A percentile compares a stretch with the other conserved stretches of the same genome.
These are phyloP conservation scores for Priocnemis perturbator DNA, from an alignment of 2,888 invertebrate species.

Conservation along the genomic window DNA sequence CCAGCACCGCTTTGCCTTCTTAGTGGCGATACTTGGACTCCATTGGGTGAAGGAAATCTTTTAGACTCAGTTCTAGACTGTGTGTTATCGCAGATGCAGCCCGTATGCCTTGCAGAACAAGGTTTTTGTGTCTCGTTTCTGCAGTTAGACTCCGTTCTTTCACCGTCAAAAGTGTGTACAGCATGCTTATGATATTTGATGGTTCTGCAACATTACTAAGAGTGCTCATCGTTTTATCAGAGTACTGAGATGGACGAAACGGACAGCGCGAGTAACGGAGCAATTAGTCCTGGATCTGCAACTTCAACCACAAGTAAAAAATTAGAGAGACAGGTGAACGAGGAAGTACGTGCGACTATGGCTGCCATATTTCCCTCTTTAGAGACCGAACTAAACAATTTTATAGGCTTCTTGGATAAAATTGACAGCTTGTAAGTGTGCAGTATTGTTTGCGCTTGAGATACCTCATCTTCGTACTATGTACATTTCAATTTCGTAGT, in stretches of 20 bases:
- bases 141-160: constrained; percentile 81
- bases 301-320: constrained; percentile 76
- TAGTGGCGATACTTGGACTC: constrained; percentile 69
- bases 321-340: constrained; percentile 84
- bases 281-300: constrained; percentile 68
- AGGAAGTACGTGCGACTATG: constrained; percentile 91
- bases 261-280: constrained; percentile 64
- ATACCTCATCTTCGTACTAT: background rate
- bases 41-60: constrained; percentile 70
- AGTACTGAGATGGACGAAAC: constrained; percentile 63
- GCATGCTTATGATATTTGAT: background rate
- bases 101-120: constrained; percentile 95
- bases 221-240: constrained; percentile 23
- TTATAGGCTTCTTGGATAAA: constrained; percentile 91
- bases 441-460: background rate
- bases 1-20: constrained; percentile 70
- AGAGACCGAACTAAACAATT: constrained; percentile 89
- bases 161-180: constrained; percentile 62
- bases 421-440: constrained; percentile 91
- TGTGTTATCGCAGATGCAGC: constrained; percentile 92
- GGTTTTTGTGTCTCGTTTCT: constrained; percentile 96
- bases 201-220: background rate
- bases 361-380: constrained; percentile 91
- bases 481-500: constrained; percentile 76
- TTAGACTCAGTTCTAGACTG: constrained; percentile 85